Base-by-base conservation (phyloP, 2,888 invertebrate species). In the Dryadula phaetusa region DNA sequence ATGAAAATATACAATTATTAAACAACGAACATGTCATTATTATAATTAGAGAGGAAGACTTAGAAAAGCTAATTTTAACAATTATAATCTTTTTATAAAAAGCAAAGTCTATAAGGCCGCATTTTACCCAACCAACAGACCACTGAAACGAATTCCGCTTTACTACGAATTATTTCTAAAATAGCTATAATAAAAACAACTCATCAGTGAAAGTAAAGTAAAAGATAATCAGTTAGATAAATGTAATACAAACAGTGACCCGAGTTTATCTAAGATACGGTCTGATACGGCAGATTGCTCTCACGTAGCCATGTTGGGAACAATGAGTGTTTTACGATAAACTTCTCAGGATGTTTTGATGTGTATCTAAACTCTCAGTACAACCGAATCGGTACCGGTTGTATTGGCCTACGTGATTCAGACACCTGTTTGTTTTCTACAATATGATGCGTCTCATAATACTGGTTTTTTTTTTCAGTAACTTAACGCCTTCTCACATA, bases 181-280 rank as follows among this genome's bases (percentile, higher is more conserved):
- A 37, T 40, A 20, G 46, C 37, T 37, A 44, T 60, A 32, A 70
- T 60, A 69, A 52, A 37, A 64, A 66, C 52, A 62, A 12, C 53
- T 71, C 68, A 63, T 74, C 73, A 71, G 72, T 66, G 66, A 71
- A 72, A 73, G 73, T 72, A 66, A 70, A 70, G 58, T 64, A 52
- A 40, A 61, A 56, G 62, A 70, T 70, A 69, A 73, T 72, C 68
- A 64, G 44, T 60, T 58, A 52, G 68, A 66, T 61, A 69, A 66
- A 58, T 44, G 49, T 63, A 73, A 70, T 71, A 78, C 80, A 82
- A 84, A 84, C 82, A 81, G 78, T 81, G 83, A 79, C 83, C 81
- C 67, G 76, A 77, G 75, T 72, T 78, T 83, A 85, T 85, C 84
- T 62, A 18, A 72, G 81, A 84, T 83, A 82, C 68, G 63, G 22